Evolutionary conservation across 2,113 vertebrate species (phyloP).

Genomic region (Cheirogaleus medius): DNA sequence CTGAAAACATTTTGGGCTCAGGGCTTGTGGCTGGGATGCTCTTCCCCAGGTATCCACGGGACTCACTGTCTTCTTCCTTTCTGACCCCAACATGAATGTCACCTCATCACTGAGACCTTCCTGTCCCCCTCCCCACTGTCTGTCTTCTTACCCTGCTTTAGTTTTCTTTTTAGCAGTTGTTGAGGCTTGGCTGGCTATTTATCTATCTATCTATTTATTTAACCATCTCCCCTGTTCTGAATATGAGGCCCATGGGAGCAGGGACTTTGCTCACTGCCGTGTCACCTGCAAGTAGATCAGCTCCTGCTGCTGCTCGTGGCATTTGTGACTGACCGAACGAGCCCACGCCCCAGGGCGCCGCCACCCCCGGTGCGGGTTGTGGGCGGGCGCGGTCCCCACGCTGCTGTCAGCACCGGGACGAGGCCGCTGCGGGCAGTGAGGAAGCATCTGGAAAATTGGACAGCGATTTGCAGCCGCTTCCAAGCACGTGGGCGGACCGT

Average conservation of each 20-base stretch:
- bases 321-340: neutral
- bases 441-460: neutral
- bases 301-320: fast-evolving
- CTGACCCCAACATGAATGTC: neutral
- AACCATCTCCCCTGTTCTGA: neutral
- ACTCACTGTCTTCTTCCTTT: neutral
- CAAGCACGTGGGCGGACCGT: fast-evolving
- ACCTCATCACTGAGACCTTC: neutral
- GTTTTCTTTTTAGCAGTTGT: neutral
- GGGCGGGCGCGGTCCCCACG: fast-evolving
- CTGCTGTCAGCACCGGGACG: too few relatives aligned
- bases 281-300: neutral
- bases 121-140: too few relatives aligned
- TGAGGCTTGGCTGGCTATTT: too few relatives aligned
- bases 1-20: neutral
- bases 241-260: fast-evolving
- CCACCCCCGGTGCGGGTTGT: neutral
- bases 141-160: neutral
- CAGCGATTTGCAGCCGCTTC: neutral
- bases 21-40: neutral
- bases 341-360: fast-evolving
- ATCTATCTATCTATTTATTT: neutral
- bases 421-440: fast-evolving
- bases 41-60: neutral
- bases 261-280: neutral